Conservation (phyloP, 2,797 vertebrate species). For the Anguilla obscura region DNA sequence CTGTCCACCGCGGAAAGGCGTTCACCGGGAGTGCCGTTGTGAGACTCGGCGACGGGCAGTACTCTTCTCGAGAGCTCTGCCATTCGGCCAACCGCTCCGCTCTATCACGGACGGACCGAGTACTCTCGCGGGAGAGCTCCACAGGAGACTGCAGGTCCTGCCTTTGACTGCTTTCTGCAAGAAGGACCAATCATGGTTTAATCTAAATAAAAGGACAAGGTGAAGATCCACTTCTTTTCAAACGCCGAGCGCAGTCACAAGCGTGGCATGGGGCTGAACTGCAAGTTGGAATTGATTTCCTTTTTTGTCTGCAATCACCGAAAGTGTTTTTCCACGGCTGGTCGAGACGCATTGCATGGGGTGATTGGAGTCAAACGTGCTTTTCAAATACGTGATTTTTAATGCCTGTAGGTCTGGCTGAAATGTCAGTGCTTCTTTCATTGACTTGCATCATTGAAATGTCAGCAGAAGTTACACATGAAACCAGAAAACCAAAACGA, state of each 20-base stretch:
- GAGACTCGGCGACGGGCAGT: not conserved
- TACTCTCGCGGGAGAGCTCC: not conserved
- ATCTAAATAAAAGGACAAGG: not conserved
- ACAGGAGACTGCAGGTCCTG: not conserved
- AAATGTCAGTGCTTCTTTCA: not conserved
- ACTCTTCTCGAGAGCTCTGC: not conserved
- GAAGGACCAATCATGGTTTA: not conserved
- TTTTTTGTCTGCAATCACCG: not conserved
- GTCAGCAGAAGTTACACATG: not conserved
- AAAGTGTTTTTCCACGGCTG: not conserved
- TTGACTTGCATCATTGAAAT: not conserved
- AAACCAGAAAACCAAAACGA: not conserved
- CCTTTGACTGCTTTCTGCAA: not conserved
- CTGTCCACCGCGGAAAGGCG: not conserved
- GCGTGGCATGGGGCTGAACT: not conserved
- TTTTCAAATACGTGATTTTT: not conserved
- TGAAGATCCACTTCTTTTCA: not conserved
- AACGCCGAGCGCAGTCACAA: not conserved
- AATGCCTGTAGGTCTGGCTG: not conserved
- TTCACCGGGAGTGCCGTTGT: not conserved
- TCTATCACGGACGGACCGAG: not conserved
- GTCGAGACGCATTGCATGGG: not conserved
- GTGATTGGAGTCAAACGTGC: slow-evolving; percentile 5
- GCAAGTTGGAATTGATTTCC: not conserved
- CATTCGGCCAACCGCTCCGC: not conserved